A percentile compares a stretch with the other conserved stretches of the same genome.
These are phyloP conservation scores for Nephrotoma guestfalica DNA, from an alignment of 2,888 invertebrate species.

Conservation along the genomic window DNA sequence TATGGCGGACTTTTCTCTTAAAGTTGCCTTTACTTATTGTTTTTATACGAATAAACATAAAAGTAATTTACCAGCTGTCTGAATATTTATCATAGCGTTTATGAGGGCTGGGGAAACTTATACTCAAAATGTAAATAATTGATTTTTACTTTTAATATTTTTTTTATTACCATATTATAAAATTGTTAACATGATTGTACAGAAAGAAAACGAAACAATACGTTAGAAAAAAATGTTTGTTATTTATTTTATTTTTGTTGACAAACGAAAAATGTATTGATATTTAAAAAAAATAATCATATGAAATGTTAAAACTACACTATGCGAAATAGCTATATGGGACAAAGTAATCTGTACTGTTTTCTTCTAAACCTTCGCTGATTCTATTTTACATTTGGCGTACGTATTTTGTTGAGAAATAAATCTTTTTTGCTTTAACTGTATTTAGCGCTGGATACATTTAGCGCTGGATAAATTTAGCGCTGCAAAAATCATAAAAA, in stretches of 20 bases:
- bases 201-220: neutral
- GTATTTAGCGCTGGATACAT: no score
- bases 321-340: no score
- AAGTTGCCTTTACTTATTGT: neutral
- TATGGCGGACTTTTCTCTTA: neutral
- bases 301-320: neutral
- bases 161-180: neutral
- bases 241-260: neutral
- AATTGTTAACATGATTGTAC: neutral
- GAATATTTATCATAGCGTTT: neutral
- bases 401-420: no score
- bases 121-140: neutral
- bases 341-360: no score
- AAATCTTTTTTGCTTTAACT: no score
- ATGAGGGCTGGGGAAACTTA: neutral
- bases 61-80: no score
- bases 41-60: no score
- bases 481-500: no score
- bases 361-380: no score
- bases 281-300: neutral
- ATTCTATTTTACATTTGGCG: no score
- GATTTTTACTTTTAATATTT: neutral
- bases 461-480: no score
- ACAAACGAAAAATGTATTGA: neutral
- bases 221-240: neutral